A percentile compares a stretch with the other conserved stretches of the same genome.
Evolutionary conservation across 23 tunicate species (phyloP).

Genomic region (Diplosoma virens): DNA sequence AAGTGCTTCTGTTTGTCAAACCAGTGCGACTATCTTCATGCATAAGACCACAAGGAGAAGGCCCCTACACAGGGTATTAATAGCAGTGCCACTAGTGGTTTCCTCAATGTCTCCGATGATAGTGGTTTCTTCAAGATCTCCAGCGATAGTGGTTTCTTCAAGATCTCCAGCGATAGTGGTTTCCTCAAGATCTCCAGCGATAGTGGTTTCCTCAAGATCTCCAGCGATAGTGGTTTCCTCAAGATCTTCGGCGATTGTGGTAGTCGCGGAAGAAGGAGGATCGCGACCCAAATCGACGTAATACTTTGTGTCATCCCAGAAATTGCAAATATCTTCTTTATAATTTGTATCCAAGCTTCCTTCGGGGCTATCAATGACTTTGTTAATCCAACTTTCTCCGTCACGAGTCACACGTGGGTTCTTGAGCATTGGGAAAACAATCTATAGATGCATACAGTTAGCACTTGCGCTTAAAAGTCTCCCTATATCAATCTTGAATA

Average conservation of each 20-base stretch:
- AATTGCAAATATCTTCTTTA: conserved; percentile 57
- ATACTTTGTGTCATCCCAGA: conserved; percentile 62
- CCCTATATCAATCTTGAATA: too few relatives aligned
- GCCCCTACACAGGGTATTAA: neutral
- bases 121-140: neutral
- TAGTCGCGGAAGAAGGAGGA: neutral
- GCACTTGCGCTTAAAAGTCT: too few relatives aligned
- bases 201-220: neutral
- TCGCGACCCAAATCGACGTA: conserved; percentile 17
- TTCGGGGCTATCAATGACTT: conserved; percentile 24
- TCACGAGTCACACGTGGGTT: neutral
- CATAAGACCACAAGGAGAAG: too few relatives aligned
- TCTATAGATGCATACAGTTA: neutral
- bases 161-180: neutral
- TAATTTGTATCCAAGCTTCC: conserved; percentile 21
- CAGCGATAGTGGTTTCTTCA: neutral
- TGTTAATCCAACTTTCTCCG: neutral
- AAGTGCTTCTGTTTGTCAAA: too few relatives aligned
- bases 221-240: neutral
- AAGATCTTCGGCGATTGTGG: neutral
- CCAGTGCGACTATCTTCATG: too few relatives aligned
- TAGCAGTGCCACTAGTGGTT: neutral
- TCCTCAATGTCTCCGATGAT: neutral
- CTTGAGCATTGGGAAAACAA: neutral
- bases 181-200: neutral